Evolutionary conservation across 2,113 vertebrate species (phyloP).

Genomic region (Rostratula benghalensis): DNA sequence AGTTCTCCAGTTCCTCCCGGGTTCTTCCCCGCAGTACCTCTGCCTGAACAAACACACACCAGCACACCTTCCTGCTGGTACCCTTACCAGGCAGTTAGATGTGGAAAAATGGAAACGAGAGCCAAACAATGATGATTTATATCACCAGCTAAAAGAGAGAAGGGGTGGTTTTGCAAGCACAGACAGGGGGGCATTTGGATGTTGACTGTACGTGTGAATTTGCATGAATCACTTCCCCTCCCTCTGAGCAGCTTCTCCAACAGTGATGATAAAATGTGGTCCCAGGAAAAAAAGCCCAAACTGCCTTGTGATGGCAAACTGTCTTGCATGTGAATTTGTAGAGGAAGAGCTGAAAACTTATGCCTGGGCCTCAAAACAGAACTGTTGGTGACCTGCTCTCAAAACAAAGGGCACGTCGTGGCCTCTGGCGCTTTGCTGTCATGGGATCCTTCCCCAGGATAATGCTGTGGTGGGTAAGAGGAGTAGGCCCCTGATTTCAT

Average conservation of each 20-base stretch:
- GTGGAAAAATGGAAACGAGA: background rate
- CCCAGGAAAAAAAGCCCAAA: background rate
- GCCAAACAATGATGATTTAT: background rate
- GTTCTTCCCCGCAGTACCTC: constrained; percentile 75
- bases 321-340: background rate
- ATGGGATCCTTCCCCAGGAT: background rate
- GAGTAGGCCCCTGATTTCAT: background rate
- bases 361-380: background rate
- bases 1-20: constrained; percentile 71
- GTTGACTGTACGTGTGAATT: background rate
- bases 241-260: background rate
- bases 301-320: background rate
- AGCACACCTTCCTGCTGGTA: background rate
- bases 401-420: background rate
- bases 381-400: background rate
- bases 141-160: background rate
- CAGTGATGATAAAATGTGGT: background rate
- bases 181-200: background rate
- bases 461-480: background rate
- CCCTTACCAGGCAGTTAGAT: background rate
- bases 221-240: background rate
- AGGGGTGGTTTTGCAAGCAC: background rate
- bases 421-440: background rate
- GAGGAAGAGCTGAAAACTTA: background rate
- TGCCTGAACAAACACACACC: constrained; percentile 44